Evolutionary conservation across 2,113 vertebrate species (phyloP), one percentile per base, ranked within the genome.

Genomic region (Chascanopsetta lugubris): DNA sequence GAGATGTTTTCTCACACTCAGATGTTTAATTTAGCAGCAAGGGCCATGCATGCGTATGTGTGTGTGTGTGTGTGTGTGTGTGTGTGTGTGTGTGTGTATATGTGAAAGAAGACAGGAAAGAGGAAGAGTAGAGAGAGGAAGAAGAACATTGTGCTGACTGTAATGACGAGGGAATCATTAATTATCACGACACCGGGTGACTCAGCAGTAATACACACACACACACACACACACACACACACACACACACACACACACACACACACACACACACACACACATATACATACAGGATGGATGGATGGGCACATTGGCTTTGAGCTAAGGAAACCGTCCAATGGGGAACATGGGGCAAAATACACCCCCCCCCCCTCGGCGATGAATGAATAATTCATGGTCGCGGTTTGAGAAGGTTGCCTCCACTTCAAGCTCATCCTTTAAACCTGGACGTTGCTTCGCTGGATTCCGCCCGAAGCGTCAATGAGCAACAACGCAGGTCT

Each of bases 341-440:
- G 51, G 30, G 55, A 24, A 61, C 18, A 48, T 26, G 29, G 42
- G 58, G 54, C 12, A 60, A 58, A 70, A 58, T 54, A 82, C 72
- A 68, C 53, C 73, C 63, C 20, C 47, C 25, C 68, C 53, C 73
- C 63, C 20, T 51, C 25, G 36, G 65, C 57, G 64, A 61, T 62
- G 45, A 75, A 78, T 82, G 40, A 83, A 85, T 85, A 76, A 82
- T 76, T 57, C 43, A 77, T 60, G 30, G 50, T 56, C 38, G 56
- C 45, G 64, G 63, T 72, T 68, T 58, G 42, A 78, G 74, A 75
- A 71, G 38, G 70, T 65, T 83, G 61, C 29, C 46, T 73, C 49
- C 25, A 49, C 61, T 58, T 72, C 58, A 59, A 69, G 69, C 69
- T 75, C 55, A 65, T 82, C 64, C 20, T 72, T 77, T 60, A 69